These are phyloP conservation scores for Gallinago media DNA, from an alignment of 2,113 vertebrate genomes.

Conservation along the genomic window DNA sequence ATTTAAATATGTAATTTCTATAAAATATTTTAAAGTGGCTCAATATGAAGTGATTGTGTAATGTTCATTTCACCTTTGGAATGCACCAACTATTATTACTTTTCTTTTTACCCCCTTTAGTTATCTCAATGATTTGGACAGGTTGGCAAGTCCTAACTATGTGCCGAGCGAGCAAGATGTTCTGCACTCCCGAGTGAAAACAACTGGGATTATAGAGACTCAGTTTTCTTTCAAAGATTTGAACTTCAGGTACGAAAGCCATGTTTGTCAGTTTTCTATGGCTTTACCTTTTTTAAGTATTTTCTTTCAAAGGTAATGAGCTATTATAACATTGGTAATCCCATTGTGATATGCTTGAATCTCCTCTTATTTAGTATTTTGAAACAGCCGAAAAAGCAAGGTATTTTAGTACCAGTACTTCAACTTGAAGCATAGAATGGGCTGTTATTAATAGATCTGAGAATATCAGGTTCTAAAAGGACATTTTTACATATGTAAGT, in stretches of 20 bases:
- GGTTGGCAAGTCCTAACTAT: slow-evolving; percentile 69
- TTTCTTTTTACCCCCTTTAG: slow-evolving; percentile 29
- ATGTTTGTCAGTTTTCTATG: background rate
- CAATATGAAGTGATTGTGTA: background rate
- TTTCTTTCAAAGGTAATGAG: background rate
- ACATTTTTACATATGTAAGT: slow-evolving; percentile 4
- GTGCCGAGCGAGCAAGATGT: slow-evolving; percentile 94
- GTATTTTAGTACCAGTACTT: background rate
- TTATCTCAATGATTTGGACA: slow-evolving; percentile 79
- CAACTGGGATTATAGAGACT: slow-evolving; percentile 95
- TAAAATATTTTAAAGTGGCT: background rate
- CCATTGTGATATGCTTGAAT: background rate
- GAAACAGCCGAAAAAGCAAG: background rate
- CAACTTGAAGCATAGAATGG: background rate
- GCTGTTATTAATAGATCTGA: background rate
- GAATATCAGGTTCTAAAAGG: background rate
- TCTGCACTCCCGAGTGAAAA: slow-evolving; percentile 93
- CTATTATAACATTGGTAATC: background rate
- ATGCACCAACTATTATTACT: background rate
- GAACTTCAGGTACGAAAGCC: slow-evolving; percentile 87
- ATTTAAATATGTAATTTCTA: background rate
- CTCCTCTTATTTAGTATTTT: background rate
- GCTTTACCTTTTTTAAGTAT: background rate
- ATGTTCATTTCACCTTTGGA: background rate
- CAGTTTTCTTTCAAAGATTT: slow-evolving; percentile 93